A percentile compares a stretch with the other conserved stretches of the same genome.
Evolutionary conservation across 2,888 invertebrate genomes (phyloP).

Genomic region (Drosophila picticornis): DNA sequence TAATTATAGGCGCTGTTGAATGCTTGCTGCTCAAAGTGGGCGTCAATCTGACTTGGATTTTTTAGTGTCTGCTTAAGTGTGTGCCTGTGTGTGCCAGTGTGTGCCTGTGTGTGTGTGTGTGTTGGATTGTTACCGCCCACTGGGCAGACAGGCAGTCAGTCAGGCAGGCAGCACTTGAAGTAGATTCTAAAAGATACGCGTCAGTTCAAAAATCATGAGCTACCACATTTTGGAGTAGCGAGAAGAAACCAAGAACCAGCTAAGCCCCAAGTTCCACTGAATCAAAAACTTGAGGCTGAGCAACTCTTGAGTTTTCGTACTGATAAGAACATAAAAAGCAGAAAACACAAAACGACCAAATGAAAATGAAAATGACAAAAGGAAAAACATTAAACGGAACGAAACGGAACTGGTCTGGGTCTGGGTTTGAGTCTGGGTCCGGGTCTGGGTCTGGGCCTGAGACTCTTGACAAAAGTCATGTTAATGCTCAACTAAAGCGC

Average conservation of each 20-base stretch:
- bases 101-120: conserved; percentile 9
- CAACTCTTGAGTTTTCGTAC: conserved; percentile 44
- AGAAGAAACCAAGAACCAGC: not conserved
- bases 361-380: conserved; percentile 31
- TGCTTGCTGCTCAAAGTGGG: conserved; percentile 58
- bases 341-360: conserved; percentile 3
- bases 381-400: conserved; percentile 44
- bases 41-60: conserved; percentile 53
- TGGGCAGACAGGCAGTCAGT: not conserved
- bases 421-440: not conserved
- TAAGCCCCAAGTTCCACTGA: conserved; percentile 5
- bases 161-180: conserved; percentile 40
- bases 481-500: conserved; percentile 67
- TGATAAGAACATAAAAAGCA: conserved; percentile 49
- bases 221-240: conserved; percentile 31
- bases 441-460: not conserved
- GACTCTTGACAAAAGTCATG: conserved; percentile 57
- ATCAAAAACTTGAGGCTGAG: conserved; percentile 5
- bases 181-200: conserved; percentile 32
- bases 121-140: conserved; percentile 49
- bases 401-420: conserved; percentile 8
- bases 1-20: conserved; percentile 75
- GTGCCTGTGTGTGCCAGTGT: not conserved
- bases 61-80: conserved; percentile 5
- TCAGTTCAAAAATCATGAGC: conserved; percentile 8